Evolutionary conservation across 53 echinoderm and acorn worm species (phyloP), one percentile per base, ranked within the genome.

Genomic region (Hippasteria phrygiana): DNA sequence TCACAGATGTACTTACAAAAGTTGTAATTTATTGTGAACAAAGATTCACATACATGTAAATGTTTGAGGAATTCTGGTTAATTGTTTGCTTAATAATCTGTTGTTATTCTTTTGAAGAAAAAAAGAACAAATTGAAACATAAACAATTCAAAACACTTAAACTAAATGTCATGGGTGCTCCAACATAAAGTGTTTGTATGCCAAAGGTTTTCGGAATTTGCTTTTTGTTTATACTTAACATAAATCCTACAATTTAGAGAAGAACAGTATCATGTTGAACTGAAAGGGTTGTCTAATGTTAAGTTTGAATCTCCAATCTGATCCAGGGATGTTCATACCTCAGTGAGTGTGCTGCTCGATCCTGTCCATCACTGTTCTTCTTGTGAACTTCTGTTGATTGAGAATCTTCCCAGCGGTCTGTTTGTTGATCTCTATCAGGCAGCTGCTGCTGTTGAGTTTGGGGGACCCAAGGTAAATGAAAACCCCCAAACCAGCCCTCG

Each of bases 361-460:
- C 51, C 71, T 2, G 8, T 24, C 22, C 70, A 85, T 50, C 48
- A 43, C 34, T 89, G 89, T 50, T 65, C 54, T 13, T 41, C 69
- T 4, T 93, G 93, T 64, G 46, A 41, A 13, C 32, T 93, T 55
- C 69, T 90, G 45, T 26, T 93, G 39, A 54, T 93, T 28, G 90
- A 93, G 62, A 29, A 28, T 8, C 48, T 93, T 22, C 87, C 93
- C 12, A 54, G 35, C 0, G 93, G 90, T 6, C 77, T 93, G 73
- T 93, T 28, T 80, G 80, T 93, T 22, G 93, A 93, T 42, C 28
- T 90, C 18, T 71, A 93, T 42, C 90, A 90, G 62, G 46, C 76
- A 34, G 90, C 45, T 28, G 55, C 56, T n/a, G 62, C 62, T 26
- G 79, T 77, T 29, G 55, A 71, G 7, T 93, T 93, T 90, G 93